Evolutionary conservation across 2,113 vertebrate genomes (phyloP), one percentile per base, ranked within the genome.

Genomic region (Sprattus sprattus): DNA sequence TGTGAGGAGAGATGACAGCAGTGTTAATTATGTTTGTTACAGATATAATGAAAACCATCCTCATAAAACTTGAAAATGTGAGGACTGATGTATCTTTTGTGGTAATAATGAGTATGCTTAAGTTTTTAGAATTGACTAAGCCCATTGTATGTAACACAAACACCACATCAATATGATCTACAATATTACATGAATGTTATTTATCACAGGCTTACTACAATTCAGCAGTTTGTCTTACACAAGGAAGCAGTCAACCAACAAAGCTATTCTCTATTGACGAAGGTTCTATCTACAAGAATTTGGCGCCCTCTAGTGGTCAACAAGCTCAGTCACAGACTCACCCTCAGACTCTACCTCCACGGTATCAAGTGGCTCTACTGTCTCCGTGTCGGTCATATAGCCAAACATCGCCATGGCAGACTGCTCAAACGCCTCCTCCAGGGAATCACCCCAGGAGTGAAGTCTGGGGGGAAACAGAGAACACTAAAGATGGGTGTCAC

Each of bases 361-460:
- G 0, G 97, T 96, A 6, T 96, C 96, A 45, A 94, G 87, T 0
- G 98, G 98, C 45, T 99, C 97, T 86, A 99, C 98, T 0, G 98
- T 99, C 89, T 96, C 97, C 0, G 95, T 98, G 25, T 99, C 98
- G 0, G 98, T 99, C 97, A 99, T 99, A 93, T 99, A 99, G 52
- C 97, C 98, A 87, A 99, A 99, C 98, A 99, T 99, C 82, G 96
- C 97, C 98, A 99, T 99, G 10, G 94, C 97, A 57, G 96, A 97
- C 86, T 99, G 98, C 86, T 99, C 98, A 90, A 99, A 99, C 0
- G 97, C 97, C 91, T 99, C 98, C 84, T 99, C 98, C 92, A 99
- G 71, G 0, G 96, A 95, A 2, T 95, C 92, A 6, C 98, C 98
- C 98, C 98, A 99, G 0, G 98, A 97, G 20, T 99, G 98, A 11